Base-by-base conservation (phyloP, 2,888 invertebrate species). In the Scelioninae gen. 1 region DNA sequence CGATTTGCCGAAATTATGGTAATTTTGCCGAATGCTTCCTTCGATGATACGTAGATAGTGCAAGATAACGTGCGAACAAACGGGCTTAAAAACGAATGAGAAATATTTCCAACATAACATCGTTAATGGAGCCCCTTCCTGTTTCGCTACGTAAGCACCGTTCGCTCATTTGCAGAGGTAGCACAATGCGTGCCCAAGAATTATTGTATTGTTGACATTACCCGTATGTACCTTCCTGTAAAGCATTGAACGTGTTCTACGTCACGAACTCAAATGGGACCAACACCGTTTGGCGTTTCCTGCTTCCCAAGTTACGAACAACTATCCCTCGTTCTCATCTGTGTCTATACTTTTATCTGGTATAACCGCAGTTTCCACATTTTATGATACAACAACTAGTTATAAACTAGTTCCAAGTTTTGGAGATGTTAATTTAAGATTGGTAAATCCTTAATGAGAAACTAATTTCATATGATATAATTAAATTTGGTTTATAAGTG, bases 121-220 rank as follows among this genome's bases (percentile, higher is more conserved):
- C 68, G 63, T 82, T 78, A 82, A 68, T 62, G 66, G 58, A 82
- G 74, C 69, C 63, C 62, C 69, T 79, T 75, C 71, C 69, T 65
- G 78, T 79, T 79, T 75, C 75, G 78, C 78, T 74, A 72, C 83
- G 74, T 83, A 79, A 83, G 83, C 75, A 76, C 69, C 56, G 69
- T 71, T 53, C 83, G 78, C 60, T 83, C 74, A 75, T 78, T 75
- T 71, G 71, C 71, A 53, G 55, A 69, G 74, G 75, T 56, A 47
- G 60, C 68, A 23, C 60, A 60, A 83, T 77, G 74, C 79, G 69
- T 78, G 58, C 43, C 58, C 55, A 71, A 79, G 78, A 83, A 83
- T 83, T 79, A 83, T 80, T 74, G 76, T 66, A 49, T 62, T 83
- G 83, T 83, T 83, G 76, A 80, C 80, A 69, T 76, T 78, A 71